Conservation (phyloP, 2,113 vertebrate genomes). For the Bubo scandiacus region DNA sequence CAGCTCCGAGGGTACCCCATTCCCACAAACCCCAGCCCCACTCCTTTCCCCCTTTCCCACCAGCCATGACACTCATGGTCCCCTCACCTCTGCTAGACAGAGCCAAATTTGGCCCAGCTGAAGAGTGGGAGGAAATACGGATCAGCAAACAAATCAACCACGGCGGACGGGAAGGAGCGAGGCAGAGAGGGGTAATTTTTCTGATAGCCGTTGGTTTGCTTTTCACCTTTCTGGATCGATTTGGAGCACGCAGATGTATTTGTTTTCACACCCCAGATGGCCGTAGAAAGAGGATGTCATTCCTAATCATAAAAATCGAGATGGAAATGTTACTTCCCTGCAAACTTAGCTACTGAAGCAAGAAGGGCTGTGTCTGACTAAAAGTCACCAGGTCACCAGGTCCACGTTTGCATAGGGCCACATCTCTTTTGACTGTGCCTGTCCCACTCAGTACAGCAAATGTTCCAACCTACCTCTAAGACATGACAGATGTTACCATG, state of each 20-base stretch:
- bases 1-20: background rate
- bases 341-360: conserved; percentile 21
- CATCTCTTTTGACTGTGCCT: background rate
- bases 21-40: fast-evolving
- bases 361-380: background rate
- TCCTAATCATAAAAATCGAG: conserved; percentile 27
- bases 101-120: conserved; percentile 31
- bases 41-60: background rate
- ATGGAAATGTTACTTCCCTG: conserved; percentile 21
- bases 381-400: background rate
- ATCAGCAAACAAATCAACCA: background rate
- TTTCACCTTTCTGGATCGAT: conserved; percentile 25
- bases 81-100: background rate
- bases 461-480: background rate
- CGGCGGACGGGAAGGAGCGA: fast-evolving
- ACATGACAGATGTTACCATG: background rate
- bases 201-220: background rate
- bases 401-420: background rate
- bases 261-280: conserved; percentile 62
- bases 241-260: background rate
- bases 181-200: background rate
- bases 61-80: background rate
- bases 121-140: background rate
- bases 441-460: background rate
- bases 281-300: conserved; percentile 9